Evolutionary conservation across 2,113 vertebrate species (phyloP).

Genomic region (Asarcornis scutulata): DNA sequence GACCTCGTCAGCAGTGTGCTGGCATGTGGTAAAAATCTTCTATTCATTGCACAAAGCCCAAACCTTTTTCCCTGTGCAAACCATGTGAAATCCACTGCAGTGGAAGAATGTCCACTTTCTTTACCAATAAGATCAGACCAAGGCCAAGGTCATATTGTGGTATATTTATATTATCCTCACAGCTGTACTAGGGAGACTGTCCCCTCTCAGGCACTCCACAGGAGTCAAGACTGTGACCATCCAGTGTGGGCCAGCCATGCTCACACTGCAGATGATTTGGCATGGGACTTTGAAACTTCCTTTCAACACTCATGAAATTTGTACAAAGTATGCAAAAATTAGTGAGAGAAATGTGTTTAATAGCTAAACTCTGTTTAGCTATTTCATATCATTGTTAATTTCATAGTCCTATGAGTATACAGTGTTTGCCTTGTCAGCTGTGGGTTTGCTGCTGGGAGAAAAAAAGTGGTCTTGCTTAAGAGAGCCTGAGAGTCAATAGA

Average conservation of each 20-base stretch:
- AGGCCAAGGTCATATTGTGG: rapidly evolving
- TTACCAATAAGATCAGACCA: neutral
- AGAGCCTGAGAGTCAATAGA: neutral
- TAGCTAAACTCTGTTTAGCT: neutral
- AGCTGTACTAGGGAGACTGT: neutral
- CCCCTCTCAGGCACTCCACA: neutral
- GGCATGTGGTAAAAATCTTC: neutral
- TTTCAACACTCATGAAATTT: neutral
- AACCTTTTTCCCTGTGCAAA: neutral
- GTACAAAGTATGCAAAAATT: neutral
- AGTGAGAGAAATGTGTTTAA: neutral
- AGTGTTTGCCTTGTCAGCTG: neutral
- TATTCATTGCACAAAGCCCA: conserved; percentile 1
- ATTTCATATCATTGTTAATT: neutral
- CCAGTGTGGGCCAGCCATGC: neutral
- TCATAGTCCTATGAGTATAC: neutral
- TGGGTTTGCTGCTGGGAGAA: neutral
- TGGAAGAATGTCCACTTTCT: neutral
- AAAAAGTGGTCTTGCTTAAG: neutral
- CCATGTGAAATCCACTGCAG: neutral
- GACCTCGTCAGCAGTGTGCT: neutral
- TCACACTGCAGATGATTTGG: neutral
- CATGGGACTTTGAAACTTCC: neutral
- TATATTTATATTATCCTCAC: neutral
- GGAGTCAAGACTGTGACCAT: neutral